Evolutionary conservation across 2,113 vertebrate genomes (phyloP).

Genomic region (Bagarius yarrelli): DNA sequence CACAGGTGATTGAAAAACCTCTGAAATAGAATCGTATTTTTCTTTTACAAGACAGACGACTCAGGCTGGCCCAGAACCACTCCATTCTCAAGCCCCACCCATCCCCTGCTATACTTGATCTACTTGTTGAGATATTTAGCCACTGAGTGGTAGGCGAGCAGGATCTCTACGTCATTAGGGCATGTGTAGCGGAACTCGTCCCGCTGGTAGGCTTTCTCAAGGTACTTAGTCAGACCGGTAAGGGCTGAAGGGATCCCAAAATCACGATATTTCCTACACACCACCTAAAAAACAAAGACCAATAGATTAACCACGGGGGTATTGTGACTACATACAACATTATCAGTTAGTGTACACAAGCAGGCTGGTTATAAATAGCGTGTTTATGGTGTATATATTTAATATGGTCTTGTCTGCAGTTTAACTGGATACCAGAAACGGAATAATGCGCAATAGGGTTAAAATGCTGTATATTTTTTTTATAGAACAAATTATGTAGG

Average conservation of each 20-base stretch:
- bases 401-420: neutral
- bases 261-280: slow-evolving; percentile 79
- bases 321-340: neutral
- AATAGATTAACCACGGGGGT: neutral
- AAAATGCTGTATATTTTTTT: neutral
- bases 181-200: slow-evolving; percentile 86
- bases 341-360: neutral
- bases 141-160: slow-evolving; percentile 77
- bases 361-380: neutral
- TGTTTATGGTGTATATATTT: neutral
- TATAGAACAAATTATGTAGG: neutral
- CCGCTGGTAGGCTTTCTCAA: slow-evolving; percentile 69
- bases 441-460: neutral
- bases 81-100: neutral
- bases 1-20: neutral
- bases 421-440: neutral
- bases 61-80: neutral
- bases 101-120: slow-evolving; percentile 9
- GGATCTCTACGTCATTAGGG: slow-evolving; percentile 79
- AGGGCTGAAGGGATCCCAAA: slow-evolving; percentile 78
- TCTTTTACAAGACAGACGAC: neutral
- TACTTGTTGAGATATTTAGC: slow-evolving; percentile 71
- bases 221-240: slow-evolving; percentile 73
- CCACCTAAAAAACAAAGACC: slow-evolving; percentile 69
- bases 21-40: neutral